Conservation (phyloP, 1,140 invertebrate genomes). For the Bombyx mandarina region DNA sequence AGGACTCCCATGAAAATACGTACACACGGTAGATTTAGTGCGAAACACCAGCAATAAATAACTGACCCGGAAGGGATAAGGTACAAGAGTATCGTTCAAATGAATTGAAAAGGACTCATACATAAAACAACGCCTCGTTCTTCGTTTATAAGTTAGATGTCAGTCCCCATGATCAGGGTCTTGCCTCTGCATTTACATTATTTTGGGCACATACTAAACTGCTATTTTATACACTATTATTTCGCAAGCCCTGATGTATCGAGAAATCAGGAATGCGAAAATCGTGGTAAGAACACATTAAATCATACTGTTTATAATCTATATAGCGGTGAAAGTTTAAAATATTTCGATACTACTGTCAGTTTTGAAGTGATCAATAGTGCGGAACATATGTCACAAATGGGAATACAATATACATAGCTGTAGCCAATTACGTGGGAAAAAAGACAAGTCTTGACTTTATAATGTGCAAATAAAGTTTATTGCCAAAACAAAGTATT, state of each 20-base stretch:
- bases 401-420: too few species aligned
- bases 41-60: constrained; percentile 61
- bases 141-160: constrained; percentile 31
- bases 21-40: constrained; percentile 41
- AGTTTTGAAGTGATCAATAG: too few species aligned
- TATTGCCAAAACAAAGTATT: constrained; percentile 1
- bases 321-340: too few species aligned
- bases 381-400: too few species aligned
- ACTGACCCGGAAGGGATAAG: constrained; percentile 63
- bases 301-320: too few species aligned
- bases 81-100: constrained; percentile 56
- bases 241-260: background rate
- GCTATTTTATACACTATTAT: background rate
- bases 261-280: too few species aligned
- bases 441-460: too few species aligned
- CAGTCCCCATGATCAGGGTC: constrained; percentile 25
- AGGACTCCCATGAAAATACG: constrained; percentile 24
- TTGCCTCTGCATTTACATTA: constrained; percentile 31
- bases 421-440: too few species aligned
- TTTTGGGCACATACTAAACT: too few species aligned
- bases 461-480: too few species aligned
- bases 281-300: too few species aligned
- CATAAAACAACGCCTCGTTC: constrained; percentile 54
- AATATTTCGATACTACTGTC: too few species aligned
- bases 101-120: constrained; percentile 65